Conservation (phyloP, 2,113 vertebrate species). For the Anhinga anhinga region DNA sequence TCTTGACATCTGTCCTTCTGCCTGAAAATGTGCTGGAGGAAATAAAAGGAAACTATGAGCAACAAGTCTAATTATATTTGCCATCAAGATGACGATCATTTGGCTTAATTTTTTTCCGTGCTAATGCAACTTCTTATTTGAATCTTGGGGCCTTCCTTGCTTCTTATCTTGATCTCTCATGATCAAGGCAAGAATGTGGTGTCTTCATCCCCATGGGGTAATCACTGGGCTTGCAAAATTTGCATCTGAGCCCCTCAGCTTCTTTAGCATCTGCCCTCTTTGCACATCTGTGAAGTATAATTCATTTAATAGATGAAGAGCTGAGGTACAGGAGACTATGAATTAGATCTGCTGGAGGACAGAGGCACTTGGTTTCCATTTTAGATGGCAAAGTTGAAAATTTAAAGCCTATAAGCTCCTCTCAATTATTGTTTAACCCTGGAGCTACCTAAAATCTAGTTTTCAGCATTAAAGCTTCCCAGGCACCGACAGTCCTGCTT, state of each 20-base stretch:
- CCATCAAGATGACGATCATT: not conserved
- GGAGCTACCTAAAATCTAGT: not conserved
- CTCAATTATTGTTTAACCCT: not conserved
- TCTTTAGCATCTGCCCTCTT: not conserved
- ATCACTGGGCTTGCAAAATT: not conserved
- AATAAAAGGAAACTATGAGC: not conserved
- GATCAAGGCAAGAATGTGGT: not conserved
- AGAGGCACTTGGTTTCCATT: not conserved
- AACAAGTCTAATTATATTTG: not conserved
- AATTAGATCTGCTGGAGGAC: not conserved
- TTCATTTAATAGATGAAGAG: not conserved
- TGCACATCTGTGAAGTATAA: rapidly evolving
- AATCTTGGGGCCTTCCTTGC: not conserved
- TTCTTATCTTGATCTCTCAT: not conserved
- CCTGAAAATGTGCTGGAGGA: not conserved
- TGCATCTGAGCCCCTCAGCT: not conserved
- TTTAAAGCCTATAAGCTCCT: not conserved
- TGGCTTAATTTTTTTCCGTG: not conserved
- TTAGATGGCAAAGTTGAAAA: not conserved
- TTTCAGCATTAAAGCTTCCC: not conserved
- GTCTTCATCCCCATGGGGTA: not conserved
- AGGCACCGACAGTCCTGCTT: not conserved
- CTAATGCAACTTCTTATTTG: not conserved
- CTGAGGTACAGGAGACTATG: not conserved
- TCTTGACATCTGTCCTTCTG: not conserved